These are phyloP conservation scores for Typhlomys cinereus DNA, from an alignment of 2,113 vertebrate genomes.

Conservation along the genomic window DNA sequence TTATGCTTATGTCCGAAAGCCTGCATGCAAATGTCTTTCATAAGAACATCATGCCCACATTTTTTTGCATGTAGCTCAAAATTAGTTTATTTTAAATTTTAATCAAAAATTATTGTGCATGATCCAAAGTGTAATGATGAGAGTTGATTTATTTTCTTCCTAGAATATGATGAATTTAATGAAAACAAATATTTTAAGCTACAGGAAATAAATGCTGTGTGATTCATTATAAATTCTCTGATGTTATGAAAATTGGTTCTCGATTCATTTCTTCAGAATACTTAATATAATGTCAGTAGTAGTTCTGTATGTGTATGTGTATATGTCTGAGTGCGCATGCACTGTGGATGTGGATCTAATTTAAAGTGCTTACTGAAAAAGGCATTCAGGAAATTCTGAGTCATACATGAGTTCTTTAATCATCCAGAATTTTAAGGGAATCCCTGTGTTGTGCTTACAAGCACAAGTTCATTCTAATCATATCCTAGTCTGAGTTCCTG, in stretches of 20 bases:
- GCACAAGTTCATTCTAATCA: background rate
- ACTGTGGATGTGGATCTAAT: background rate
- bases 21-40: conserved; percentile 48
- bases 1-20: conserved; percentile 5
- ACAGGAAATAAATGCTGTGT: conserved; percentile 4
- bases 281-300: background rate
- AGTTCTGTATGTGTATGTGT: background rate
- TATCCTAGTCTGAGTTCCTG: background rate
- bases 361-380: background rate
- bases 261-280: conserved; percentile 41
- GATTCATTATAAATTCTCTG: background rate
- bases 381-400: background rate
- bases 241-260: background rate
- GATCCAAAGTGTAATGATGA: background rate
- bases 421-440: conserved; percentile 36
- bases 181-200: conserved; percentile 33
- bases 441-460: background rate
- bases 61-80: background rate
- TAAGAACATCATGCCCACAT: conserved; percentile 13
- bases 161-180: background rate
- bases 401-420: conserved; percentile 12
- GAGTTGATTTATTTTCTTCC: background rate
- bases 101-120: background rate
- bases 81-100: conserved; percentile 33
- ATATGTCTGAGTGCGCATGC: background rate